These are phyloP conservation scores for Luscinia luscinia DNA, from an alignment of 2,797 vertebrate genomes.

Conservation along the genomic window DNA sequence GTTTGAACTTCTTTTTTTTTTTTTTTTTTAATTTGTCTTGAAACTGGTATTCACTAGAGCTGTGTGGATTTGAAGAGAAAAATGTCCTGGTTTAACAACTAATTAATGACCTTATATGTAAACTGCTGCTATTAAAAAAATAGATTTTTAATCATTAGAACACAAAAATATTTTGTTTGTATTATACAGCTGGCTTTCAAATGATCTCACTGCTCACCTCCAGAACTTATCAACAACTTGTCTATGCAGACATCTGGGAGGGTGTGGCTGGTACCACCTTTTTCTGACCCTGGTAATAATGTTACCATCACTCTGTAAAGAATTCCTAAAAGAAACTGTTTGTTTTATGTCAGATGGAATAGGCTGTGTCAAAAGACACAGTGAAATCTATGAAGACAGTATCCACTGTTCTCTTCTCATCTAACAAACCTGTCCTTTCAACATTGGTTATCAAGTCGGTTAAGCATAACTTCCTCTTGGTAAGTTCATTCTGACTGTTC, in stretches of 20 bases:
- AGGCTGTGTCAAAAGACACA: not conserved
- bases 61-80: no score
- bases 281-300: not conserved
- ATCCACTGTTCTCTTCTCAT: not conserved
- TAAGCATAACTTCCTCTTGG: not conserved
- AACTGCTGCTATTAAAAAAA: no score
- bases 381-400: not conserved
- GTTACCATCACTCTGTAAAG: not conserved
- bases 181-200: not conserved
- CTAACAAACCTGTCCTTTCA: not conserved
- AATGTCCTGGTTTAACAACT: no score
- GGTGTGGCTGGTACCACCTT: not conserved
- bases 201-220: not conserved
- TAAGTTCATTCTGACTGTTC: not conserved
- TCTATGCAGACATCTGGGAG: not conserved
- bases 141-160: no score
- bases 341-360: not conserved
- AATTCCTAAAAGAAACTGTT: not conserved
- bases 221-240: not conserved
- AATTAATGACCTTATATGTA: no score
- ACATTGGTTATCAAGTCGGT: not conserved
- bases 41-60: no score
- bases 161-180: no score
- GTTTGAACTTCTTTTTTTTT: no score
- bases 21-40: no score